Conservation (phyloP, 92 coral and sea anemone genomes). For the Porites cylindrica region DNA sequence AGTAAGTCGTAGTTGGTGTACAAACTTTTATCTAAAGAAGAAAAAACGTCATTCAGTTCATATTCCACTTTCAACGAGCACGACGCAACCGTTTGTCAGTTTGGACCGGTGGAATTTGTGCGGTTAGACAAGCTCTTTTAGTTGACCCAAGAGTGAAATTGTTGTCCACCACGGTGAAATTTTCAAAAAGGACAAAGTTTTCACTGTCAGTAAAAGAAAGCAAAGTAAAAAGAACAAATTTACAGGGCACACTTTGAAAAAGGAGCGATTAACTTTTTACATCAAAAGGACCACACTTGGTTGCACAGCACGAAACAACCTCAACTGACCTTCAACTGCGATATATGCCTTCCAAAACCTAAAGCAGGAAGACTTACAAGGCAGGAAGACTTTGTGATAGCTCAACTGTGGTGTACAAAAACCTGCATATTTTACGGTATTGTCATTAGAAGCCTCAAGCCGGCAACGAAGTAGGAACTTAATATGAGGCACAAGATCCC, state of each 20-base stretch:
- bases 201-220: too few species aligned
- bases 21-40: not conserved
- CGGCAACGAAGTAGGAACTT: not conserved
- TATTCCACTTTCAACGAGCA: not conserved
- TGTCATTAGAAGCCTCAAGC: too few species aligned
- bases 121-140: not conserved
- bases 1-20: not conserved
- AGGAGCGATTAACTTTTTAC: not conserved
- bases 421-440: not conserved
- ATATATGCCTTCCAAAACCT: not conserved
- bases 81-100: not conserved
- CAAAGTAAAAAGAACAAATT: not conserved
- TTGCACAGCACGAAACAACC: not conserved
- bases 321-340: not conserved
- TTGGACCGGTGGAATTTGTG: not conserved
- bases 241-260: not conserved
- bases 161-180: not conserved
- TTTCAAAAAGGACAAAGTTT: not conserved
- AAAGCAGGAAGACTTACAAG: slow-evolving; percentile 11
- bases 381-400: slow-evolving; percentile 11
- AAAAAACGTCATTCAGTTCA: not conserved
- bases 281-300: not conserved
- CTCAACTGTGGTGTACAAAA: not conserved
- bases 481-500: not conserved
- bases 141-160: not conserved